Percentiles rank a stretch among this genome's conserved stretches.
Conservation (phyloP, 2,888 invertebrate genomes). For the Aphodius granarius region DNA sequence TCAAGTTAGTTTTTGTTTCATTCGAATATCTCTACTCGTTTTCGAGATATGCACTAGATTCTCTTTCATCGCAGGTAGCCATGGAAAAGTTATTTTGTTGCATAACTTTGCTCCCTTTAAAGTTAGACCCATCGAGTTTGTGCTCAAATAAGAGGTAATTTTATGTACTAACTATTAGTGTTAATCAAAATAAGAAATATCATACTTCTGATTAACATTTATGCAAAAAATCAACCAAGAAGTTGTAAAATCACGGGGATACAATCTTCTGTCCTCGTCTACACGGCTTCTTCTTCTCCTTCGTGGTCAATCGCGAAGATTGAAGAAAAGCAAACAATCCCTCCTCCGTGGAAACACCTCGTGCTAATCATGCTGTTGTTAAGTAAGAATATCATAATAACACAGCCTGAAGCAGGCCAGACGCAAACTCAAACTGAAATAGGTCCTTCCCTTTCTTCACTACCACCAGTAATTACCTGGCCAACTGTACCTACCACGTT, state of each 20-base stretch:
- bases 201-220: not conserved
- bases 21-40: not conserved
- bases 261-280: not conserved
- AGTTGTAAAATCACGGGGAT: no score
- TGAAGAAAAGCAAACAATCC: constrained; percentile 22
- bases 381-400: constrained; percentile 49
- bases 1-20: not conserved
- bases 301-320: not conserved
- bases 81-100: not conserved
- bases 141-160: not conserved
- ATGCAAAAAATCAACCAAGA: not conserved
- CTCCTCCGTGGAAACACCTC: constrained; percentile 26
- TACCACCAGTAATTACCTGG: not conserved
- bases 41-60: not conserved
- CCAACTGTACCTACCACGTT: constrained; percentile 15
- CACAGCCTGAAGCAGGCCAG: constrained; percentile 18
- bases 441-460: not conserved
- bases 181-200: not conserved
- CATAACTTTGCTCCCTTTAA: not conserved
- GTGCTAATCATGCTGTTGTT: constrained; percentile 44
- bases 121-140: not conserved
- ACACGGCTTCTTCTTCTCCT: not conserved
- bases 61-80: not conserved
- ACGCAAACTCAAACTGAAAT: not conserved
- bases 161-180: not conserved